Base-by-base conservation (phyloP, 2,113 vertebrate species). In the Dissostichus mawsoni region DNA sequence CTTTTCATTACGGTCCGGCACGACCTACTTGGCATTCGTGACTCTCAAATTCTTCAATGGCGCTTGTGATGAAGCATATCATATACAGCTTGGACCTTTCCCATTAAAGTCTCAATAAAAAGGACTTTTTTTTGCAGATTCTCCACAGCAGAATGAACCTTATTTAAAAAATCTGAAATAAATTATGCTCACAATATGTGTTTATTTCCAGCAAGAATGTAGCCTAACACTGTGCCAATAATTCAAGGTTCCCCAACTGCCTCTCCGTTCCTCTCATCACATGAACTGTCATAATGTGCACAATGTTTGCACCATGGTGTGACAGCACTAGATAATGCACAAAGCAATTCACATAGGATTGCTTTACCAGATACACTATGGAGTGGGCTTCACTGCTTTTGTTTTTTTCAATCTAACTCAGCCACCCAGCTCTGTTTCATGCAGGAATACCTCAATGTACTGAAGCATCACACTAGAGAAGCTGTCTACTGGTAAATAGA, bases 311-410 rank as follows among this genome's bases (percentile, higher is more conserved):
- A 67, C 48, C 61, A 48, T 59, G 12, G 20, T 63, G 53, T 62
- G 70, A 85, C 18, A 25, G 68, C 36, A 53, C 2, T 11, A 62
- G 50, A 76, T 72, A 79, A 68, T 72, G 50, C 62, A 82, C 74
- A 74, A 71, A 74, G 55, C 13, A 64, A 45, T 36, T 61, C 64
- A 59, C 64, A 44, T 67, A n/a, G 63, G 84, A 68, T 36, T 72
- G 44, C 16, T 45, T 68, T 13, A 23, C 2, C 44, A 51, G 66
- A 51, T 12, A 18, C 56, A 41, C 11, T 6, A 7, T 55, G 20
- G 64, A 45, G 48, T 23, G 59, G 47, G 45, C 75, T 29, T 67
- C 17, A 55, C 45, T 59, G 47, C 52, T 29, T 59, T 20, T 45
- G 64, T 69, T 63, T 72, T 41, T 56, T 13, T 16, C 6, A 50